A percentile compares a stretch with the other conserved stretches of the same genome.
Evolutionary conservation across 2,113 vertebrate species (phyloP).

Genomic region (Percopsis transmontana): DNA sequence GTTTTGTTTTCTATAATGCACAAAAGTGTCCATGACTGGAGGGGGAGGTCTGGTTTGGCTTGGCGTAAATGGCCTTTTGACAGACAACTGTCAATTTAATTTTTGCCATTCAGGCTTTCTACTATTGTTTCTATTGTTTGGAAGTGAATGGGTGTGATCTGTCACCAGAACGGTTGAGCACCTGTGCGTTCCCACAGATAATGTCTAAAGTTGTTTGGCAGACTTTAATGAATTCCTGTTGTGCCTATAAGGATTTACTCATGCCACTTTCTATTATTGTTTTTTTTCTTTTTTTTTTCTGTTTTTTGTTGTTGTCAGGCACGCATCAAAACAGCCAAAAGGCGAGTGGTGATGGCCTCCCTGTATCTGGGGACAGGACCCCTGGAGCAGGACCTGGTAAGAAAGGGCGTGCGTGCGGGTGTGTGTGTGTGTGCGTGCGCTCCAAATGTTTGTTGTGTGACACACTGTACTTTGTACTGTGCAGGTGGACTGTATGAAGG

Average conservation of each 20-base stretch:
- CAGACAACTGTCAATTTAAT: too few species aligned
- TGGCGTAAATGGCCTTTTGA: too few species aligned
- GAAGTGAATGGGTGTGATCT: too few species aligned
- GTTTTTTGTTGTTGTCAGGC: constrained; percentile 69
- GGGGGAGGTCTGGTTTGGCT: too few species aligned
- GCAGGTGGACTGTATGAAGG: constrained; percentile 92
- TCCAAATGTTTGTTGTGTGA: not conserved
- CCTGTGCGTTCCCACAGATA: too few species aligned
- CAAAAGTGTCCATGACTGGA: too few species aligned
- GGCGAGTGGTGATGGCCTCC: constrained; percentile 93
- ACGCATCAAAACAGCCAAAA: constrained; percentile 86
- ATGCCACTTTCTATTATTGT: not conserved
- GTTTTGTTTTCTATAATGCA: not conserved
- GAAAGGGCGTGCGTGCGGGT: constrained; percentile 12
- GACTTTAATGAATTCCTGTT: too few species aligned
- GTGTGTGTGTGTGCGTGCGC: not conserved
- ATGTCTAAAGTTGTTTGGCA: too few species aligned
- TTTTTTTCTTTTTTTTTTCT: not conserved
- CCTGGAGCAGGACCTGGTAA: constrained; percentile 93
- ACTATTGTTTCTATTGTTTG: too few species aligned
- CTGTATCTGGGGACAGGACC: constrained; percentile 93
- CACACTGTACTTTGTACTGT: not conserved
- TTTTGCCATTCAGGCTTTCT: too few species aligned
- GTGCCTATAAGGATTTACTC: not conserved
- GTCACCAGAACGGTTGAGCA: too few species aligned